Conservation (phyloP, 2,888 invertebrate species). For the Rotaria macrura region DNA sequence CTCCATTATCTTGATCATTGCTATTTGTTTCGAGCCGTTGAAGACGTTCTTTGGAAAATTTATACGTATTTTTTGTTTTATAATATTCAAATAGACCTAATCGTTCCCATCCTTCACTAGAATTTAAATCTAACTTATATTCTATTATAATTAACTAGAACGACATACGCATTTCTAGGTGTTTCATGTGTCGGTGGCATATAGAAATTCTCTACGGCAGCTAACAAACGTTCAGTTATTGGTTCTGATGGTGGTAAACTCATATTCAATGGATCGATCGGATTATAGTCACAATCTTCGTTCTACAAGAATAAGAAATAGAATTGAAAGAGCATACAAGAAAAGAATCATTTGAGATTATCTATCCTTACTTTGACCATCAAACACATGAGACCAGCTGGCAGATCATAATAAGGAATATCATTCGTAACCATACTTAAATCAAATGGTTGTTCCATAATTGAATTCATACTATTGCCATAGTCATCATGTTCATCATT, state of each 20-base stretch:
- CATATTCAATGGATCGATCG: slow-evolving; percentile 77
- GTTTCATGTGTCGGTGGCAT: slow-evolving; percentile 83
- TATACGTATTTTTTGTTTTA: slow-evolving; percentile 72
- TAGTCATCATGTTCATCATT: not conserved
- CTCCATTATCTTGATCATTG: slow-evolving; percentile 56
- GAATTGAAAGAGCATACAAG: not conserved
- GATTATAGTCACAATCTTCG: slow-evolving; percentile 77
- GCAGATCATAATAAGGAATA: slow-evolving; percentile 87
- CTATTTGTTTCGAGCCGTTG: slow-evolving; percentile 62
- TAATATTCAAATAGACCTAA: slow-evolving; percentile 92
- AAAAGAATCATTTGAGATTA: not conserved
- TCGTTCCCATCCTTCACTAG: slow-evolving; percentile 89
- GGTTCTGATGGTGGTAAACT: slow-evolving; percentile 86
- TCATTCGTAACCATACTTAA: slow-evolving; percentile 54
- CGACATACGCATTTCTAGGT: slow-evolving; percentile 52
- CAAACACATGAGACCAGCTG: slow-evolving; percentile 95
- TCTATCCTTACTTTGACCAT: slow-evolving; percentile 68
- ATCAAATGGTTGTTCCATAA: slow-evolving; percentile 29
- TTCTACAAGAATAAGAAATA: slow-evolving; percentile 54
- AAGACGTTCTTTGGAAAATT: not conserved
- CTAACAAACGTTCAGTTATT: slow-evolving; percentile 77
- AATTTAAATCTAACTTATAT: not conserved
- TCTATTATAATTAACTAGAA: not conserved
- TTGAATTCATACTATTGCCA: not conserved
- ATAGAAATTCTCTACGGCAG: slow-evolving; percentile 91